Conservation (phyloP, 2,888 invertebrate species). For the Mesorhabditis sp. region DNA sequence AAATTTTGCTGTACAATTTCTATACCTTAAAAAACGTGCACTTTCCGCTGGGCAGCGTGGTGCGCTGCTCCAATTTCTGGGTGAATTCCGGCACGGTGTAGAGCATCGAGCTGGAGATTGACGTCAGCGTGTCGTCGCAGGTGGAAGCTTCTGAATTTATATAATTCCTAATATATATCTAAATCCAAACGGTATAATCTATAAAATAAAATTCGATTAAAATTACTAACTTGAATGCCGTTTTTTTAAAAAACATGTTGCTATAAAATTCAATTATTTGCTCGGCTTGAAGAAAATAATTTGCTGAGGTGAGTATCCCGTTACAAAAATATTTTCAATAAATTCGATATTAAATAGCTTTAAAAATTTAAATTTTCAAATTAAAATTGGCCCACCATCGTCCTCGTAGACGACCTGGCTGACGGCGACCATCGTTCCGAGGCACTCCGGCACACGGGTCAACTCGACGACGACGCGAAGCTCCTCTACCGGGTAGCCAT, state of each 20-base stretch:
- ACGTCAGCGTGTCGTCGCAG: neutral
- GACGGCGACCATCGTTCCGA: neutral
- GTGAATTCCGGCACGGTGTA: neutral
- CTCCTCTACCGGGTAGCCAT: neutral
- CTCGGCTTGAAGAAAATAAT: too few relatives aligned
- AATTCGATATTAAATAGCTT: too few relatives aligned
- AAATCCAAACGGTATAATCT: too few relatives aligned
- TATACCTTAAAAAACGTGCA: neutral
- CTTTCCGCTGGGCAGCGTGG: neutral
- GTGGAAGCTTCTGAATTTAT: neutral
- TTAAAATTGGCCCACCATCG: neutral
- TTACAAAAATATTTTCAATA: too few relatives aligned
- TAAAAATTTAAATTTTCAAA: too few relatives aligned
- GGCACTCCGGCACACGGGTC: neutral
- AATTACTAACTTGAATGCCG: too few relatives aligned
- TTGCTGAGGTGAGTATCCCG: too few relatives aligned
- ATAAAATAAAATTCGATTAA: too few relatives aligned
- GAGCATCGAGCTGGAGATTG: neutral
- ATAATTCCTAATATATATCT: too few relatives aligned
- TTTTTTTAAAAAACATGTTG: too few relatives aligned
- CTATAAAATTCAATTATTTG: too few relatives aligned
- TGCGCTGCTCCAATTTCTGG: neutral
- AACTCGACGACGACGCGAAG: neutral
- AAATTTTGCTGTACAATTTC: too few relatives aligned
- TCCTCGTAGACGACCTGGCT: neutral